These are phyloP conservation scores for Apomyelois bistriatella DNA, from an alignment of 2,888 invertebrate species.

Conservation along the genomic window DNA sequence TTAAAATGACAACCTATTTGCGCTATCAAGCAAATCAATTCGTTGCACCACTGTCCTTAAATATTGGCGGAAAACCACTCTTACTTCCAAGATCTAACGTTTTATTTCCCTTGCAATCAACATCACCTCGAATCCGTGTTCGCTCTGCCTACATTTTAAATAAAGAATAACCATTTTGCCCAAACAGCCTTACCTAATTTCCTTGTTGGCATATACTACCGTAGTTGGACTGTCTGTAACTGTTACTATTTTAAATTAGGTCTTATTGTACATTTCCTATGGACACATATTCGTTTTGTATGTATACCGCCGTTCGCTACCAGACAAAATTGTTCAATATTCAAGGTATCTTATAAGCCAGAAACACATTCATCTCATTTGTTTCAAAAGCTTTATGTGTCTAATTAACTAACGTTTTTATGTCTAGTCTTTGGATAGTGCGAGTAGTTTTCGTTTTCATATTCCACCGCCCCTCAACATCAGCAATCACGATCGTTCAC, in stretches of 20 bases:
- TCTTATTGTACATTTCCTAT: conserved; percentile 3
- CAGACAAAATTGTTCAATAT: conserved; percentile 8
- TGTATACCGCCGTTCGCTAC: conserved; percentile 7
- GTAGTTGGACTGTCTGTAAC: conserved; percentile 3
- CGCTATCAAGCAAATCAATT: no score
- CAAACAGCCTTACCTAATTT: neutral
- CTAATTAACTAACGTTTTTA: neutral
- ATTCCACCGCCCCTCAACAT: neutral
- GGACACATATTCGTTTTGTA: conserved; percentile 3
- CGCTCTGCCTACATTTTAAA: no score
- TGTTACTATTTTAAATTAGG: conserved; percentile 13
- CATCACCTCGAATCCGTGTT: no score
- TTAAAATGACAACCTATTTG: no score
- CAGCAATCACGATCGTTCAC: no score
- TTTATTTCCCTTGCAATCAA: no score
- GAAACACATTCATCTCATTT: neutral
- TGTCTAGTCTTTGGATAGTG: neutral
- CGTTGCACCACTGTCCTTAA: no score
- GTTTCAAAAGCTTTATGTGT: neutral
- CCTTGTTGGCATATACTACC: neutral
- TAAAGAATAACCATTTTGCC: neutral
- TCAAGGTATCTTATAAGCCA: neutral
- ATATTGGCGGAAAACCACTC: no score
- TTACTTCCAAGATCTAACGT: no score
- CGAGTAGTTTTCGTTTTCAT: neutral